Base-by-base conservation (phyloP, 2,888 invertebrate genomes). In the Deilephila porcellus region DNA sequence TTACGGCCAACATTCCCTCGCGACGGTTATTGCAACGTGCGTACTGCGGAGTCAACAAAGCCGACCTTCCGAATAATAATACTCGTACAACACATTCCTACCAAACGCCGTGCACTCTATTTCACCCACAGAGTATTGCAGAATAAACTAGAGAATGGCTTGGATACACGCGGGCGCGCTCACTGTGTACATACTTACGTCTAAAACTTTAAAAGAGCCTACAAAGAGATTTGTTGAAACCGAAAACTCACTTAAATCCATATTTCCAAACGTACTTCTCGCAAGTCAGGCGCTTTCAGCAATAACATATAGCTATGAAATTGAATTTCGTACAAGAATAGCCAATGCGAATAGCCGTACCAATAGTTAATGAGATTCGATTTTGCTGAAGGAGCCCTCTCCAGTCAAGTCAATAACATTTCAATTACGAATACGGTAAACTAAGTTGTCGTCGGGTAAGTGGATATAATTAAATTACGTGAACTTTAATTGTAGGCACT, bases 221-320 rank as follows among this genome's bases (percentile, higher is more conserved):
- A 83, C 82, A 82, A 82, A 84, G 84, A 84, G 86, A 86, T 88
- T 86, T 83, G 78, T 82, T 82, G 88, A 88, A 90, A 86, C 87
- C 87, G 84, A 81, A 86, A 88, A 89, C 80, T 81, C 81, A 85
- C 85, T 85, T 83, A 90, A 88, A 90, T 90, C 86, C 86, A 88
- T 88, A 90, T 89, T 86, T 80, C 82, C 17, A 67, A 64, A 7
- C 62, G 62, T 20, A 64, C n/a, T 64, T 37, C 37, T 37, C 37
- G 20, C 64, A 52, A 67, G 25, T 67, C 45, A 67, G 25, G 5
- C 52, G 17, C 45, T 81, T 83, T 83, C 81, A 81, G 25, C 25
- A 67, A 67, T 45, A 52, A 67, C 67, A 37, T 64, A 52, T 25
- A 52, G 25, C 45, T 52, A 67, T 25, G 67, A 67, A 67, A 52